phyloP scores from a whole-genome alignment of 1,140 invertebrate genomes.

The Papilio polytes region DNA sequence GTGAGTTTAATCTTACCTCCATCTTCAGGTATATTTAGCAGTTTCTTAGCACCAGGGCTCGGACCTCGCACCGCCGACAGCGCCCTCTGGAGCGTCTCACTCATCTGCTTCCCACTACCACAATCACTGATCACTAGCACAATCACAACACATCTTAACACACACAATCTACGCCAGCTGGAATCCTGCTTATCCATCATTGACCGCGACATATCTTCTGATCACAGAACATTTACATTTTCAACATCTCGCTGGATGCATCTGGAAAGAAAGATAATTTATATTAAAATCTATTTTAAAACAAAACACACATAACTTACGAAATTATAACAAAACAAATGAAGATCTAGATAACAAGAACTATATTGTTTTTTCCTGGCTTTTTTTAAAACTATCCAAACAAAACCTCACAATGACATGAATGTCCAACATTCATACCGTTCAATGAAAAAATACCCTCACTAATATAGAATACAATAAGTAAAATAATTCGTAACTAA shows the following conservation, averaged over 20 bases:
- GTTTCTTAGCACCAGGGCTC: slow-evolving; percentile 82
- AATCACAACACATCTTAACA: slow-evolving; percentile 63
- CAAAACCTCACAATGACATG: too few species aligned
- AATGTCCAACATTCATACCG: too few species aligned
- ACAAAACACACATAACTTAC: background rate
- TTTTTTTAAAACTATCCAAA: too few species aligned
- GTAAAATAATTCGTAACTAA: background rate
- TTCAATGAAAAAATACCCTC: background rate
- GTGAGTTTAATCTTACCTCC: slow-evolving; percentile 68
- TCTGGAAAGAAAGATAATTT: slow-evolving; percentile 58
- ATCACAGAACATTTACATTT: slow-evolving; percentile 49
- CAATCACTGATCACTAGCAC: slow-evolving; percentile 42
- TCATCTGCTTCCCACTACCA: slow-evolving; percentile 75
- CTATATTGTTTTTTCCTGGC: background rate
- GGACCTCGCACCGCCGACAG: slow-evolving; percentile 80
- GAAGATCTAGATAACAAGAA: background rate
- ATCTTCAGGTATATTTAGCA: slow-evolving; percentile 83
- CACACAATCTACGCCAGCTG: slow-evolving; percentile 67
- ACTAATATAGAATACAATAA: background rate
- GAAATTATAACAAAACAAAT: slow-evolving; percentile 8
- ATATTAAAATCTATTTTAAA: slow-evolving; percentile 1
- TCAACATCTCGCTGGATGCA: slow-evolving; percentile 48
- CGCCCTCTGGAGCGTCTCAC: slow-evolving; percentile 82
- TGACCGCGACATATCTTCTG: slow-evolving; percentile 9
- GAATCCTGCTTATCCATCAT: slow-evolving; percentile 66